phyloP scores from a whole-genome alignment of 2,113 vertebrate species.

The Lagopus leucura region DNA sequence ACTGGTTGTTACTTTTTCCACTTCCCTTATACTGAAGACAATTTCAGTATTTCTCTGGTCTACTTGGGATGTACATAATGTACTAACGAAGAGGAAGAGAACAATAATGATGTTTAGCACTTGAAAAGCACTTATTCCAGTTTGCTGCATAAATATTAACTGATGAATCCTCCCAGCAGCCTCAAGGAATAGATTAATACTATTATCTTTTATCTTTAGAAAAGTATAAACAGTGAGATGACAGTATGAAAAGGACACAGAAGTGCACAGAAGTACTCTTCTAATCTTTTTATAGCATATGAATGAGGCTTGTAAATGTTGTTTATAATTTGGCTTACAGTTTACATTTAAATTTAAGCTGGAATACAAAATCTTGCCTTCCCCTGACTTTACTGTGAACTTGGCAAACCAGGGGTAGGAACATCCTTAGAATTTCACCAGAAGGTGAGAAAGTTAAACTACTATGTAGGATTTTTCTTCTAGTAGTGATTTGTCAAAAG shows the following conservation, averaged over 20 bases:
- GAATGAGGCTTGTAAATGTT: background rate
- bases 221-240: background rate
- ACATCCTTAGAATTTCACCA: background rate
- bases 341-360: background rate
- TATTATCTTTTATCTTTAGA: slow-evolving; percentile 44
- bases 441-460: background rate
- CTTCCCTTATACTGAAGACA: background rate
- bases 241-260: slow-evolving; percentile 6
- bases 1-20: background rate
- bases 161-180: slow-evolving; percentile 25
- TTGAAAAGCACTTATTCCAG: slow-evolving; percentile 16
- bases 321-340: background rate
- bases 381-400: background rate
- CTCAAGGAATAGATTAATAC: slow-evolving; percentile 13
- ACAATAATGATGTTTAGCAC: slow-evolving; percentile 25
- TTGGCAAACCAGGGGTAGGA: background rate
- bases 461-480: background rate
- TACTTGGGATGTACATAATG: background rate
- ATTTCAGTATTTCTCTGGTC: slow-evolving; percentile 45
- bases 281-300: background rate
- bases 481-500: background rate
- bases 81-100: slow-evolving; percentile 40
- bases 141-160: slow-evolving; percentile 39
- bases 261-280: background rate
- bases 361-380: background rate